Conservation (phyloP, 2,797 vertebrate genomes). For the Peromyscus aztecus region DNA sequence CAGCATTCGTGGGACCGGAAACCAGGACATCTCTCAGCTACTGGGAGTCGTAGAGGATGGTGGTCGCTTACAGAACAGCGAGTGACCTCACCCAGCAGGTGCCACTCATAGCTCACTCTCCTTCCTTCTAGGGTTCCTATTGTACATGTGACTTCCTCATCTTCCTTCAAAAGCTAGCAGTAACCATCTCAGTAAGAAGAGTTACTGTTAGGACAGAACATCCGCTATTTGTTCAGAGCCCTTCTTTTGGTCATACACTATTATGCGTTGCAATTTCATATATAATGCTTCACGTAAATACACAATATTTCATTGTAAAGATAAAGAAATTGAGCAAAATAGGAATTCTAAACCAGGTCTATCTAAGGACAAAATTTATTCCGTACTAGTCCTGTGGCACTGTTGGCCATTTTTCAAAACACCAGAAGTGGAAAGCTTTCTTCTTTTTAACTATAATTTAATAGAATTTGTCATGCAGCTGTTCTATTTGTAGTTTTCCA, state of each 20-base stretch:
- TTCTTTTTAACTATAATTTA: neutral
- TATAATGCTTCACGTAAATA: conserved; percentile 10
- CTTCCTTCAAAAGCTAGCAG: neutral
- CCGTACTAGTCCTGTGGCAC: neutral
- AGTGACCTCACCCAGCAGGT: neutral
- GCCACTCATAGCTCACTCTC: neutral
- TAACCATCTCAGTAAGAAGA: neutral
- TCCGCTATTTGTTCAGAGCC: neutral
- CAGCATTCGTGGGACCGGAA: neutral
- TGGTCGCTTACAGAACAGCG: neutral
- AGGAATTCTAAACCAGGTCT: neutral
- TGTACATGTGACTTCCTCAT: neutral
- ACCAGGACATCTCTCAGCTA: neutral
- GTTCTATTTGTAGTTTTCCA: neutral
- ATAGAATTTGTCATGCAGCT: neutral
- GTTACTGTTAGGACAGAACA: neutral
- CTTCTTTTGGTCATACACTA: neutral
- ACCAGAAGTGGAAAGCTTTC: neutral
- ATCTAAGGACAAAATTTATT: neutral
- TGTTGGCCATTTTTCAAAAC: neutral
- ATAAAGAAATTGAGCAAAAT: neutral
- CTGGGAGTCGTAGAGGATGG: rapidly evolving
- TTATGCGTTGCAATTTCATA: neutral
- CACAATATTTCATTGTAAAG: neutral
- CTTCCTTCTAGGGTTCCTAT: neutral